Conservation (phyloP, 2,888 invertebrate genomes). For the Thysanoteuthis rhombus region DNA sequence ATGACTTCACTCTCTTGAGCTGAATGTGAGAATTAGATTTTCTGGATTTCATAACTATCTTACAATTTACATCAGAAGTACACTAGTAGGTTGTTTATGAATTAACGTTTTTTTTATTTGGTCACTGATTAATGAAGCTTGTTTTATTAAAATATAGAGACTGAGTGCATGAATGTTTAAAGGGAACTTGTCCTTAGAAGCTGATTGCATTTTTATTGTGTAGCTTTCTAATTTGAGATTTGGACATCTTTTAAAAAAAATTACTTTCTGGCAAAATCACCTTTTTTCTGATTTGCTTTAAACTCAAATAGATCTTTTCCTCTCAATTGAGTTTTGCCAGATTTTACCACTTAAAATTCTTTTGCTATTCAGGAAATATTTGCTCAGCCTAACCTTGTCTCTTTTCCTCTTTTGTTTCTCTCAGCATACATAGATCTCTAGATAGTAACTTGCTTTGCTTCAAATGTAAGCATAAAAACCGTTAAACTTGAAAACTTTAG, state of each 20-base stretch:
- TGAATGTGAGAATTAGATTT: no score
- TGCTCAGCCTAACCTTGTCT: background rate
- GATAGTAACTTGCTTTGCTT: background rate
- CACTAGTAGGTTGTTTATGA: no score
- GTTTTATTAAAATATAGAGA: no score
- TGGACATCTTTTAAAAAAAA: background rate
- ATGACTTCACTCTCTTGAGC: no score
- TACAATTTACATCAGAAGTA: no score
- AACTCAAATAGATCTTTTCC: background rate
- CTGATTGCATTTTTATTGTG: background rate
- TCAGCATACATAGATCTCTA: no score
- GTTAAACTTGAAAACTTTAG: background rate
- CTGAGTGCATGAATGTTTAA: no score
- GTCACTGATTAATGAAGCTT: no score
- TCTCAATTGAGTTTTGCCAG: background rate
- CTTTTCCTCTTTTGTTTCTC: background rate
- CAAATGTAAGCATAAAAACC: background rate
- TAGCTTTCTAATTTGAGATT: background rate
- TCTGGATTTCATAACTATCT: no score
- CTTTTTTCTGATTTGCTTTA: background rate
- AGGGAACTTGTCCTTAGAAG: background rate
- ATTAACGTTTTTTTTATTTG: no score
- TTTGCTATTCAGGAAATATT: background rate
- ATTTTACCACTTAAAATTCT: slow-evolving; percentile 12
- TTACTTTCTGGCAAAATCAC: background rate